Evolutionary conservation across 2,113 vertebrate genomes (phyloP), one percentile per base, ranked within the genome.

Genomic region (Hippocampus abdominalis): DNA sequence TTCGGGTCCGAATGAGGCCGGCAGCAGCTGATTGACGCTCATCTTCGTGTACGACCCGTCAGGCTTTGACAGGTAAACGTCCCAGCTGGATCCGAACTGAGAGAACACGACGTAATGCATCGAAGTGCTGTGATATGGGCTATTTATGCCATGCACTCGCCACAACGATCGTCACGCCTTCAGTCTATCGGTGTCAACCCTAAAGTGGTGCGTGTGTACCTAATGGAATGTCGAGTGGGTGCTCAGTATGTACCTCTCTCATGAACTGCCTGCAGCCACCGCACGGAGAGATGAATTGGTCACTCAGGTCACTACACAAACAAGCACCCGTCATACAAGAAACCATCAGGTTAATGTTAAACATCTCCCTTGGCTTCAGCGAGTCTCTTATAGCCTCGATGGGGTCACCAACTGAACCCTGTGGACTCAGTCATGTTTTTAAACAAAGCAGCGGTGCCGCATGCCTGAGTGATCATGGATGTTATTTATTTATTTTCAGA

Each of bases 251-350:
- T 88, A 96, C 96, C 94, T 98, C 97, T 90, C 94, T 93, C 93
- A 98, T 96, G 79, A 99, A 92, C 88, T 99, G 97, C 68, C 97
- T 89, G 89, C 97, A 99, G 78, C 92, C 95, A 0, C 97, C 97
- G 0, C 97, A 98, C 0, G 96, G 96, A 0, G 84, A 75, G 77
- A 95, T 94, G 80, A 95, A 96, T 0, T 93, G 57, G 13, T 96
- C 91, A 8, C 72, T 48, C 74, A 92, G 8, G 80, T 99, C 91
- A 85, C 97, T 98, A 85, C 42, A 84, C 88, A 79, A 79, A 63
- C 63, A 63, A 29, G 36, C 20, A 63, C 39, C 79, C 2, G 18
- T 49, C 18, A 20, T 49, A 59, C 2, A 2, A 60, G 25, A 57
- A 49, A 32, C 27, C 57, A 29, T 60, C 57, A 32, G 27, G 56